phyloP scores from a whole-genome alignment of 2,888 invertebrate species.

The Panopea generosa region DNA sequence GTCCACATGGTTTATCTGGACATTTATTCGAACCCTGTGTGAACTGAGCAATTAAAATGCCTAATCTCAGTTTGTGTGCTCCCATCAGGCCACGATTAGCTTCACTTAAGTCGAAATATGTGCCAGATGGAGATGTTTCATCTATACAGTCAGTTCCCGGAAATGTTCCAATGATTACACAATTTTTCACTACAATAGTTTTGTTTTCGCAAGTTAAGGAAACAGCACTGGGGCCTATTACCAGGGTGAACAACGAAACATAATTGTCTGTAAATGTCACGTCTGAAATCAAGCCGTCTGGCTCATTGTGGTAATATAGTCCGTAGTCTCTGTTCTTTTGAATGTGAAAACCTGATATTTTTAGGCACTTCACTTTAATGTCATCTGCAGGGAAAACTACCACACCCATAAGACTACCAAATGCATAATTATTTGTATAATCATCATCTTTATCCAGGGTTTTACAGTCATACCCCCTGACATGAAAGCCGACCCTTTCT shows the following conservation, averaged over 20 bases:
- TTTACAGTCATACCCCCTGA: constrained; percentile 63
- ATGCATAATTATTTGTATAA: constrained; percentile 14
- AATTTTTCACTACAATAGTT: constrained; percentile 61
- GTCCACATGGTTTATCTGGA: constrained; percentile 73
- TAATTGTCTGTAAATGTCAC: constrained; percentile 72
- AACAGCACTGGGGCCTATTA: constrained; percentile 70
- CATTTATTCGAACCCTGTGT: constrained; percentile 68
- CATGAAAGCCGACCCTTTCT: constrained; percentile 69
- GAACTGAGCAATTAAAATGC: constrained; percentile 67
- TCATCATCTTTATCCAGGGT: neutral
- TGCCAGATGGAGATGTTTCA: constrained; percentile 55
- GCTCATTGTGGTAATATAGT: constrained; percentile 70
- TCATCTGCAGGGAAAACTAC: constrained; percentile 56
- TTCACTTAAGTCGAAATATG: constrained; percentile 43
- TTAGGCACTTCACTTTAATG: constrained; percentile 60
- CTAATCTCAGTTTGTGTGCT: constrained; percentile 49
- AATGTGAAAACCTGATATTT: constrained; percentile 68
- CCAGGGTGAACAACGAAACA: constrained; percentile 71
- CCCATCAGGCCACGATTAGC: constrained; percentile 37
- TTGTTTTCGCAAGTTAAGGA: constrained; percentile 64
- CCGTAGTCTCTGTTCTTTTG: constrained; percentile 76
- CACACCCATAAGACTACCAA: constrained; percentile 61
- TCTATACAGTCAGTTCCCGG: constrained; percentile 66
- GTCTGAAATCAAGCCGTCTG: constrained; percentile 50
- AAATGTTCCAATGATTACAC: constrained; percentile 72